These are phyloP conservation scores for Drosophila antonietae DNA, from an alignment of 2,888 invertebrate species.

Conservation along the genomic window DNA sequence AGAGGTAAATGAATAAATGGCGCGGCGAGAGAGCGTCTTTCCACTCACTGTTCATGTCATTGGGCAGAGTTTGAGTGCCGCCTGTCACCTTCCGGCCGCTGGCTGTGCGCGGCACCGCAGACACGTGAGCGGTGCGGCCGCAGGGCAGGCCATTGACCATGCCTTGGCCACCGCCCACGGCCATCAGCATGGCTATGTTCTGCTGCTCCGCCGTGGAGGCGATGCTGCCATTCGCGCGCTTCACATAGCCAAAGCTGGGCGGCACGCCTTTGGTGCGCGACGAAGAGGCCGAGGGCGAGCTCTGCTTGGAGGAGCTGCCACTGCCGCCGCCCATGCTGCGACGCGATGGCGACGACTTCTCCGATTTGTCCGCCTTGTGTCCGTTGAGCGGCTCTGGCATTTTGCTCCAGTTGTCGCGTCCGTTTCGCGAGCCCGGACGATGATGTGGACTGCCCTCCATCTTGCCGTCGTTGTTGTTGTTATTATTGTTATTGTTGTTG, in stretches of 20 bases:
- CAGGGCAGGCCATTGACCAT: constrained; percentile 61
- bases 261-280: constrained; percentile 90
- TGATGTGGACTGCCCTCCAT: constrained; percentile 73
- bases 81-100: constrained; percentile 94
- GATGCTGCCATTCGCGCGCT: constrained; percentile 88
- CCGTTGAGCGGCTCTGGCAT: constrained; percentile 83
- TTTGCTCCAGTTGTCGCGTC: constrained; percentile 84
- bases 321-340: constrained; percentile 83
- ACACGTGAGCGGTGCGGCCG: constrained; percentile 91
- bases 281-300: constrained; percentile 77
- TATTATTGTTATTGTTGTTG: constrained; percentile 37
- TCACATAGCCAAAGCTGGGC: constrained; percentile 94
- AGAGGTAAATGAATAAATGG: not conserved
- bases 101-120: constrained; percentile 92
- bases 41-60: constrained; percentile 88
- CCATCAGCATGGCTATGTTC: constrained; percentile 82
- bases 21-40: not conserved
- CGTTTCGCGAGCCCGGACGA: constrained; percentile 79
- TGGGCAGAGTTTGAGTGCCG: constrained; percentile 94
- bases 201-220: constrained; percentile 84
- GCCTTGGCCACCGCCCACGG: constrained; percentile 39
- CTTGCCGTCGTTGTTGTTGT: constrained; percentile 55
- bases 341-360: constrained; percentile 84
- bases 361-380: constrained; percentile 83
- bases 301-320: constrained; percentile 76